Evolutionary conservation across 2,888 invertebrate species (phyloP).

Genomic region (Sarcophaga subvicina): DNA sequence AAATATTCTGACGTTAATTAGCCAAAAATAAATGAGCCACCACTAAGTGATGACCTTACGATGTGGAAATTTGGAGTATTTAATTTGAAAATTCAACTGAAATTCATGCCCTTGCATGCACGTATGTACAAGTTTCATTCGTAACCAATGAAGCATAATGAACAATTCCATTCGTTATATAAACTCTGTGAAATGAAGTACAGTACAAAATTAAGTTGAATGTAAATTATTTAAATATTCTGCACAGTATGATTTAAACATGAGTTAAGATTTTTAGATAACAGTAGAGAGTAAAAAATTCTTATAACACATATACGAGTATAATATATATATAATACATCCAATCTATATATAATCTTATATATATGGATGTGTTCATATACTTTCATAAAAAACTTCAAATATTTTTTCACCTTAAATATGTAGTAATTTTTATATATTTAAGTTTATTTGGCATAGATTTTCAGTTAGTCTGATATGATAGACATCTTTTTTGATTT

Average conservation of each 20-base stretch:
- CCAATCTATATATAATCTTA: too few relatives aligned
- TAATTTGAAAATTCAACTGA: not conserved
- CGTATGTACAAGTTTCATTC: not conserved
- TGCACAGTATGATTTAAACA: not conserved
- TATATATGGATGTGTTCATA: too few relatives aligned
- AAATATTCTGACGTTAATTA: constrained; percentile 2
- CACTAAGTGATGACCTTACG: constrained; percentile 4
- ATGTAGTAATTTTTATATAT: too few relatives aligned
- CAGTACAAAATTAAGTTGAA: not conserved
- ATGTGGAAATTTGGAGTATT: constrained; percentile 12
- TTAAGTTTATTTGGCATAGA: too few relatives aligned
- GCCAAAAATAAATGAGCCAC: not conserved
- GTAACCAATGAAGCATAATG: constrained; percentile 9
- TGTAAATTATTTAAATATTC: not conserved
- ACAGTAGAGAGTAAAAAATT: not conserved
- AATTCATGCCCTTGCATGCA: not conserved
- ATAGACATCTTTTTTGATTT: too few relatives aligned
- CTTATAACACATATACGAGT: too few relatives aligned
- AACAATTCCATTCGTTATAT: constrained; percentile 3
- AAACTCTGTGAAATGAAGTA: not conserved
- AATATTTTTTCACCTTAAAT: too few relatives aligned
- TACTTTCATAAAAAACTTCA: too few relatives aligned
- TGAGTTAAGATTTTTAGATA: not conserved
- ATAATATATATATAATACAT: too few relatives aligned
- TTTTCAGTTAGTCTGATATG: too few relatives aligned